Evolutionary conservation across 2,113 vertebrate genomes (phyloP), one percentile per base, ranked within the genome.

Genomic region (Zingel zingel): DNA sequence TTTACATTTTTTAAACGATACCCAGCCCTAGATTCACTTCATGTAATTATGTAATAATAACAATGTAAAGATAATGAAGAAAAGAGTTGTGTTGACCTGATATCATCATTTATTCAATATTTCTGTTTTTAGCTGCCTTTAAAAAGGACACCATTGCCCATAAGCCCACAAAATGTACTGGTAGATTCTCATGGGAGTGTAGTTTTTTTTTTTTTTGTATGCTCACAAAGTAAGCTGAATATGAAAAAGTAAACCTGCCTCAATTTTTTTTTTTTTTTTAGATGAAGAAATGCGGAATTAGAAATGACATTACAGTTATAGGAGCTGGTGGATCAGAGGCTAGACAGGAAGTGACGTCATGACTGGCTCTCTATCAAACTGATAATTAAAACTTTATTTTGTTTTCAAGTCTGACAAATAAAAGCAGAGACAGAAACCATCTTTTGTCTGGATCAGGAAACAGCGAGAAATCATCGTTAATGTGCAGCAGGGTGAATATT

Each of bases 401-500:
- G 8, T 11, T 11, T 11, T 21, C 53, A 54, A 3, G 58, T 33
- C 16, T 8, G 7, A 30, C 15, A 61, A 10, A 19, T 61, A 5
- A 33, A 13, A 36, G 33, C 30, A 9, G 9, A 30, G 58, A 61
- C 58, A 27, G 56, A 7, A 10, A 16, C 27, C 62, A 64, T 45
- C 33, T 21, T 63, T 64, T 43, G 36, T 64, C n/a, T 45, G 36
- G 62, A n/a, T 45, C 30, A 33, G 58, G 30, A 54, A 58, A 16
- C 23, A 0, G 25, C 6, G 14, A 16, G 25, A 30, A 27, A 5
- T 66, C n/a, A 1, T 19, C 21, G 13, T 67, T 67, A 12, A 19
- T 67, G 27, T 51, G 65, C 23, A 67, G 69, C 69, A 71, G 69
- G 19, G 13, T 30, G 36, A 61, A 45, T 19, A 47, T 30, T 27